Percentiles rank a stretch among this genome's conserved stretches.
phyloP scores from a whole-genome alignment of 2,888 invertebrate genomes.

The Metacarcinus magister region DNA sequence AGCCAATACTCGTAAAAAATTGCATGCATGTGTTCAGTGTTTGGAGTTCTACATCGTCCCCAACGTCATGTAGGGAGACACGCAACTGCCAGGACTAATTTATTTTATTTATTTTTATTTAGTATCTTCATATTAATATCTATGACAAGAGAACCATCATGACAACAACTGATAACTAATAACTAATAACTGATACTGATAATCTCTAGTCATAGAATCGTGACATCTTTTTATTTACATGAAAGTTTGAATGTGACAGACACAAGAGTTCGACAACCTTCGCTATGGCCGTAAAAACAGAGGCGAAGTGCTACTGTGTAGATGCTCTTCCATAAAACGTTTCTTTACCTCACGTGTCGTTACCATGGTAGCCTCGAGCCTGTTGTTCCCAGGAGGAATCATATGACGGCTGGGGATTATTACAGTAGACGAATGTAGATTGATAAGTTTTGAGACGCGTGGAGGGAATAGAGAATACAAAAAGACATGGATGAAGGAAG shows the following conservation, averaged over 20 bases:
- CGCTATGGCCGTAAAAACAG: not conserved
- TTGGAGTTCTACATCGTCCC: too few species aligned
- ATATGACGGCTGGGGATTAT: not conserved
- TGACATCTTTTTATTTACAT: too few species aligned
- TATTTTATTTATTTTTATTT: not conserved
- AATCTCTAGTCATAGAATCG: too few species aligned
- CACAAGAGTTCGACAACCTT: not conserved
- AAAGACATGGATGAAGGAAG: not conserved
- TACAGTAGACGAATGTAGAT: constrained; percentile 10
- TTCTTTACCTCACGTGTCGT: not conserved
- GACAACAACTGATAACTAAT: not conserved
- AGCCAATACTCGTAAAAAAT: too few species aligned
- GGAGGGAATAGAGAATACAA: not conserved
- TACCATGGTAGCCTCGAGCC: constrained; percentile 3
- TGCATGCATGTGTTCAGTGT: too few species aligned
- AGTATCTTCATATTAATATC: not conserved
- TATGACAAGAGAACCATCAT: not conserved
- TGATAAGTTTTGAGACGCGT: not conserved
- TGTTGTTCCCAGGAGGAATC: not conserved
- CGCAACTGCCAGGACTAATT: too few species aligned
- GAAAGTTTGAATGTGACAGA: too few species aligned
- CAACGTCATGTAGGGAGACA: too few species aligned
- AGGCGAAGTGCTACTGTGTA: not conserved
- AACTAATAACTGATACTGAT: too few species aligned
- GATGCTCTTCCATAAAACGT: not conserved